A percentile compares a stretch with the other conserved stretches of the same genome.
Evolutionary conservation across 1,140 invertebrate genomes (phyloP).

Genomic region (Diprion similis): DNA sequence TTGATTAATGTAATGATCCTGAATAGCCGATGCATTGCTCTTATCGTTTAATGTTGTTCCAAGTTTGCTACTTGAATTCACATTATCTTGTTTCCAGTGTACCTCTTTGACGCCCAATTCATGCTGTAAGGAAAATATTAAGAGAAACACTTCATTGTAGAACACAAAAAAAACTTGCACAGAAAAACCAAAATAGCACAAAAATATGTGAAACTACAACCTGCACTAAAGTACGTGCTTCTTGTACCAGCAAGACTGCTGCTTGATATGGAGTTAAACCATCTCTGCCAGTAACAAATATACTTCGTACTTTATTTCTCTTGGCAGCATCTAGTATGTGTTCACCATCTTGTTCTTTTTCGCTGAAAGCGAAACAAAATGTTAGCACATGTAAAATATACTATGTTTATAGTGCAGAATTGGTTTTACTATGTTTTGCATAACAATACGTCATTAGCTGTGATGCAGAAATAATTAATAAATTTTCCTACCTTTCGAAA

Average conservation of each 20-base stretch:
- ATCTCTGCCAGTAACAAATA: slow-evolving; percentile 85
- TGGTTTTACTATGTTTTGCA: background rate
- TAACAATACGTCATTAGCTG: background rate
- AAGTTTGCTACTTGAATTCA: slow-evolving; percentile 4
- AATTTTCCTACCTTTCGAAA: slow-evolving; percentile 72
- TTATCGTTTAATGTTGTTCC: background rate
- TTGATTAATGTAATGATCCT: slow-evolving; percentile 5
- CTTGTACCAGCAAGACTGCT: slow-evolving; percentile 78
- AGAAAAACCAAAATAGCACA: slow-evolving; percentile 28
- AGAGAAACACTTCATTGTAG: slow-evolving; percentile 7
- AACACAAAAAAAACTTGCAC: background rate
- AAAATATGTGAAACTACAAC: slow-evolving; percentile 52
- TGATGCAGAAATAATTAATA: slow-evolving; percentile 15
- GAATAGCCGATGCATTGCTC: background rate
- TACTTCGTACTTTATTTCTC: slow-evolving; percentile 71
- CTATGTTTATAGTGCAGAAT: slow-evolving; percentile 18
- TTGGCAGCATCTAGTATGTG: slow-evolving; percentile 71
- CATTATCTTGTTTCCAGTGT: slow-evolving; percentile 47
- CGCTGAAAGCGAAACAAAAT: slow-evolving; percentile 54
- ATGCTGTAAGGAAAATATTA: slow-evolving; percentile 52
- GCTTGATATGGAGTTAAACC: slow-evolving; percentile 84
- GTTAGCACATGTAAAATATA: background rate
- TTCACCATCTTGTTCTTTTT: slow-evolving; percentile 76
- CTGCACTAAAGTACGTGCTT: slow-evolving; percentile 75
- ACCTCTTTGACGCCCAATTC: slow-evolving; percentile 61